Evolutionary conservation across 2,888 invertebrate genomes (phyloP).

Genomic region (Chalcis sispes): DNA sequence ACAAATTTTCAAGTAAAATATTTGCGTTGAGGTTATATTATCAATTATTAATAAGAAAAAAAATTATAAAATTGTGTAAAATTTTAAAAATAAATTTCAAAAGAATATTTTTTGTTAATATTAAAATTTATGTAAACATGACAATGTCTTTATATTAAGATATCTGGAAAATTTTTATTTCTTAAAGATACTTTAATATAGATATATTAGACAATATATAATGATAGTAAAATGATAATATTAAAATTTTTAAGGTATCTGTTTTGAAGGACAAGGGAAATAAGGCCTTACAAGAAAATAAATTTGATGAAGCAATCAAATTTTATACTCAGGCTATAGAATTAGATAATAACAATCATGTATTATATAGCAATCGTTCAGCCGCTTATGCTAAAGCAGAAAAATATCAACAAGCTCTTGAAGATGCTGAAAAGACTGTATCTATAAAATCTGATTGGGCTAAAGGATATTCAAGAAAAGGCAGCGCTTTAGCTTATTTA

Average conservation of each 20-base stretch:
- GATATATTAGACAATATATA: background rate
- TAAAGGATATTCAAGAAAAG: constrained; percentile 93
- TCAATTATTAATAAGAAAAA: too few species aligned
- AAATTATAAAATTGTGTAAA: too few species aligned
- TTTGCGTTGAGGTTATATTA: too few species aligned
- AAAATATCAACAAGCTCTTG: constrained; percentile 85
- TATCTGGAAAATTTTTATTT: constrained; percentile 3
- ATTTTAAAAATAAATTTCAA: too few species aligned
- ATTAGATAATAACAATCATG: constrained; percentile 89
- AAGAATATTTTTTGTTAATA: too few species aligned
- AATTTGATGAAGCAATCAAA: constrained; percentile 87
- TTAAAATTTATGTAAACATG: background rate
- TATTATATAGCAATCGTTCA: constrained; percentile 93
- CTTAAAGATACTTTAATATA: background rate
- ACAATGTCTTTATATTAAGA: background rate
- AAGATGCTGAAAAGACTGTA: constrained; percentile 91
- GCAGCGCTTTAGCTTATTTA: constrained; percentile 88
- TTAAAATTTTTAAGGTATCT: constrained; percentile 82
- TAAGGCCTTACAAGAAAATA: constrained; percentile 86
- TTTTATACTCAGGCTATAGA: constrained; percentile 89
- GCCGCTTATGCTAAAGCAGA: constrained; percentile 91
- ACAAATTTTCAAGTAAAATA: too few species aligned
- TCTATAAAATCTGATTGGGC: constrained; percentile 89
- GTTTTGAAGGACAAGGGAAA: constrained; percentile 92
- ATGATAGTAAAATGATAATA: background rate